phyloP scores from a whole-genome alignment of 2,113 vertebrate species.

The Mormyrus iriodes region DNA sequence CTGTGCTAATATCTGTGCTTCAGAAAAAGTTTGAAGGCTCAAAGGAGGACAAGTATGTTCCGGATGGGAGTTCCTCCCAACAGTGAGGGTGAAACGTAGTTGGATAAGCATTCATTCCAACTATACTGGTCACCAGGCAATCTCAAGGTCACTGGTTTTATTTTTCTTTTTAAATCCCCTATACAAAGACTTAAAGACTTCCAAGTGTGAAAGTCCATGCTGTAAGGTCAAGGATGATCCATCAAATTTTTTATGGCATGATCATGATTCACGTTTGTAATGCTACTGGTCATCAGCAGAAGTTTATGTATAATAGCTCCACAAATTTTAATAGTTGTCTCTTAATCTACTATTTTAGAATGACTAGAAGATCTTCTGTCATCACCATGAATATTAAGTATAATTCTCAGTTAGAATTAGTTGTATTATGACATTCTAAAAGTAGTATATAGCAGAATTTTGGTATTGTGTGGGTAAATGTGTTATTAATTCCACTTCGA shows the following conservation, averaged over 20 bases:
- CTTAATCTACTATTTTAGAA: background rate
- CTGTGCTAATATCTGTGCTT: conserved; percentile 31
- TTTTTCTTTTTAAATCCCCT: background rate
- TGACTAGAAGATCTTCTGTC: background rate
- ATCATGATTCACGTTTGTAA: background rate
- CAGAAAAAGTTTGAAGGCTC: conserved; percentile 3
- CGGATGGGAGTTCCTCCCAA: background rate
- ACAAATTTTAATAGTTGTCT: background rate
- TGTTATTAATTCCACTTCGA: background rate
- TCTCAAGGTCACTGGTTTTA: background rate
- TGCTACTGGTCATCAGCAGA: background rate
- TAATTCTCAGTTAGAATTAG: background rate
- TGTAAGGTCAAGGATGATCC: background rate
- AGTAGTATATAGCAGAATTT: background rate
- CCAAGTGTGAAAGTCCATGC: background rate
- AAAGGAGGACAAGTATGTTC: conserved; percentile 9
- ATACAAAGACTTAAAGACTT: background rate
- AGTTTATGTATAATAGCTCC: background rate
- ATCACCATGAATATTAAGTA: background rate
- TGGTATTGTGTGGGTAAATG: background rate
- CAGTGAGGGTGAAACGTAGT: background rate
- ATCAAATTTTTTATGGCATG: background rate
- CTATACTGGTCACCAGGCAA: background rate
- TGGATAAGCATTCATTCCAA: background rate
- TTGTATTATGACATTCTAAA: background rate